Conservation (phyloP, 2,888 invertebrate species). For the Acleris laterana region DNA sequence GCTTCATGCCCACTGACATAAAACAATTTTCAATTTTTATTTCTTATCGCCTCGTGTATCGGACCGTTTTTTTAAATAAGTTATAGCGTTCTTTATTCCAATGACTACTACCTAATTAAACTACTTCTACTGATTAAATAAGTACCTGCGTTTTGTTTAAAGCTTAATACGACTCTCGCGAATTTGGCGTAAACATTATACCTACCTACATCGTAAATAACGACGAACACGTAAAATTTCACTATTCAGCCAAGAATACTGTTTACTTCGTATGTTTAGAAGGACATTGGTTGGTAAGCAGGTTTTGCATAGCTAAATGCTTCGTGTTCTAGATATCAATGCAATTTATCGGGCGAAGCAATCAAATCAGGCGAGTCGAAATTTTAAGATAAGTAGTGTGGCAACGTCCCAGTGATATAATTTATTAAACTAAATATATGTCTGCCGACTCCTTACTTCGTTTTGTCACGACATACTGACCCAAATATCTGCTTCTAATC, state of each 20-base stretch:
- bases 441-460: conserved; percentile 41
- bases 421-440: conserved; percentile 20
- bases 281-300: background rate
- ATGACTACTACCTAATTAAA: no score
- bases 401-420: conserved; percentile 20
- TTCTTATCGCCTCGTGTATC: conserved; percentile 17
- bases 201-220: conserved; percentile 5
- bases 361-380: conserved; percentile 19
- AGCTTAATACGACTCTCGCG: conserved; percentile 6
- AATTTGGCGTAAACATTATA: conserved; percentile 28
- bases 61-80: background rate
- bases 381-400: conserved; percentile 22
- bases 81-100: background rate
- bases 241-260: conserved; percentile 6
- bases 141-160: conserved; percentile 4
- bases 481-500: conserved; percentile 68
- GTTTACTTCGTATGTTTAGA: conserved; percentile 6
- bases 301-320: background rate
- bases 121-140: background rate
- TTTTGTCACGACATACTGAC: conserved; percentile 61
- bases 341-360: conserved; percentile 5
- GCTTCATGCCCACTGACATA: conserved; percentile 19
- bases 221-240: background rate
- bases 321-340: conserved; percentile 6
- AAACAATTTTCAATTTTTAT: conserved; percentile 21